These are phyloP conservation scores for Heliocidaris erythrogramma DNA, from an alignment of 35 echinoderm and acorn worm species.

Conservation along the genomic window DNA sequence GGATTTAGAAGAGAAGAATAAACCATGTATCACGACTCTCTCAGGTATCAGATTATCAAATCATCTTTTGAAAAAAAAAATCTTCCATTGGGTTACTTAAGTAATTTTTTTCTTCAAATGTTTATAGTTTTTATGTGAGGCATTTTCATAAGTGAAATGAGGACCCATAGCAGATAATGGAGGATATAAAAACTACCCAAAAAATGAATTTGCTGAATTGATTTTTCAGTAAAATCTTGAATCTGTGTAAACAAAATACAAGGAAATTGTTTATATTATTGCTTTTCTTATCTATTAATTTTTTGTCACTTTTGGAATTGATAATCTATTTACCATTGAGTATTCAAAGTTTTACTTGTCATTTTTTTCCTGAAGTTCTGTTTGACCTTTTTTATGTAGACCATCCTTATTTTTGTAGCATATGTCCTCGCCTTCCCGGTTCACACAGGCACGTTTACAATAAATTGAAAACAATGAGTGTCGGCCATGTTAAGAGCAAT, in stretches of 20 bases:
- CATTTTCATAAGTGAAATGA: background rate
- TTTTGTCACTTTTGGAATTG: background rate
- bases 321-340: background rate
- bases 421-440: background rate
- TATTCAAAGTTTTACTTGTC: slow-evolving; percentile 6
- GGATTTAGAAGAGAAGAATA: background rate
- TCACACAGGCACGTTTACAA: slow-evolving; percentile 32
- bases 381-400: background rate
- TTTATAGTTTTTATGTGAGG: background rate
- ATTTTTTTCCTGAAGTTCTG: background rate
- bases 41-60: background rate
- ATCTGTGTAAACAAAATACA: background rate
- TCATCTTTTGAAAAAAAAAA: background rate
- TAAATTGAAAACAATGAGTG: slow-evolving; percentile 39
- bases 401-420: slow-evolving; percentile 33
- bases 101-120: background rate
- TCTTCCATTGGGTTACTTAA: background rate
- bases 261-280: background rate
- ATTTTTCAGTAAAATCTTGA: background rate
- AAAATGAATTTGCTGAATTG: background rate
- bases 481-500: slow-evolving; percentile 25
- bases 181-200: background rate
- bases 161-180: background rate
- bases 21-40: background rate
- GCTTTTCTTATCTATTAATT: background rate